Conservation (phyloP, 2,797 vertebrate species). For the Diglossa cyanea region DNA sequence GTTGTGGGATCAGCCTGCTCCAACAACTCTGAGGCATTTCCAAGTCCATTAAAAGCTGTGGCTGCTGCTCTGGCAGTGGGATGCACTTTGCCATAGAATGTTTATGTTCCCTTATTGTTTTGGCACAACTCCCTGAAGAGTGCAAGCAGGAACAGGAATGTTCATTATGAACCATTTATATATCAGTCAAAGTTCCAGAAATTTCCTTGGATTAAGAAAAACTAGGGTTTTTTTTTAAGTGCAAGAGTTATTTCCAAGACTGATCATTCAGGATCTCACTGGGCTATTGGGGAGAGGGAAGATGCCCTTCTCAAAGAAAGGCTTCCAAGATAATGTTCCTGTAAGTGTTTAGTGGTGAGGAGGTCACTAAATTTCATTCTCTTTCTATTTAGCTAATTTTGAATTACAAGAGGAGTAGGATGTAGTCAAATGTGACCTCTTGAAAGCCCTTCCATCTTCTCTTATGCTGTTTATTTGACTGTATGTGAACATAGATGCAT, state of each 20-base stretch:
- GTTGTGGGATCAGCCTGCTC: background rate
- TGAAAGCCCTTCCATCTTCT: background rate
- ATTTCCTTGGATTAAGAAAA: conserved; percentile 11
- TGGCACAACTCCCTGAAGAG: background rate
- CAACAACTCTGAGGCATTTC: conserved; percentile 24
- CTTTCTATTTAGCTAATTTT: background rate
- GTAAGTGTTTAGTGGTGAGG: background rate
- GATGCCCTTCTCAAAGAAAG: background rate
- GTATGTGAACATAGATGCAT: fast-evolving
- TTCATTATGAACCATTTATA: background rate
- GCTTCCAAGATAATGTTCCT: background rate
- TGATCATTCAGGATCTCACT: background rate
- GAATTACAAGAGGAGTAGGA: background rate
- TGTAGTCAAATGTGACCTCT: background rate
- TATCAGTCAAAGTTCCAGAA: background rate
- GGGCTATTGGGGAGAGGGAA: background rate
- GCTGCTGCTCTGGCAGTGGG: conserved; percentile 30
- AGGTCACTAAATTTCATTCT: background rate
- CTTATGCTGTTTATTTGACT: background rate
- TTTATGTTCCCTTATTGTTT: conserved; percentile 43
- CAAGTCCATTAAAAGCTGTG: background rate
- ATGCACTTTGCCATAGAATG: background rate
- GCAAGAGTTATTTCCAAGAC: background rate
- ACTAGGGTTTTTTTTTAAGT: background rate
- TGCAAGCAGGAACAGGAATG: conserved; percentile 34